Evolutionary conservation across 2,888 invertebrate species (phyloP).

Genomic region (Drosophila niveifrons): DNA sequence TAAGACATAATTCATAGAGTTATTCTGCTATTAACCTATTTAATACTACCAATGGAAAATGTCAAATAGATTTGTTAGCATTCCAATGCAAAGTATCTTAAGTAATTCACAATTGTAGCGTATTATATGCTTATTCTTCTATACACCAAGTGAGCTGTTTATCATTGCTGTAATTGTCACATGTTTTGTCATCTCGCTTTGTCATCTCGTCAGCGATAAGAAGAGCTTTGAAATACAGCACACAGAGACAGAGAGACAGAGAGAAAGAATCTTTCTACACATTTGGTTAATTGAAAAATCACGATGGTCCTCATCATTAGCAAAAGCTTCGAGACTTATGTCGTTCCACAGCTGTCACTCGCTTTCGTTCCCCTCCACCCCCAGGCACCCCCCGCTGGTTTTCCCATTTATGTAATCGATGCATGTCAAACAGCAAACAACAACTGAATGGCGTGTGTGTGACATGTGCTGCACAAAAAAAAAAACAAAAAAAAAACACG

Average conservation of each 20-base stretch:
- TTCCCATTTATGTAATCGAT: slow-evolving; percentile 75
- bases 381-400: slow-evolving; percentile 6
- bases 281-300: slow-evolving; percentile 78
- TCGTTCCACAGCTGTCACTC: slow-evolving; percentile 44
- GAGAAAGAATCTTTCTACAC: slow-evolving; percentile 47
- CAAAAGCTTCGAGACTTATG: slow-evolving; percentile 77
- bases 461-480: slow-evolving; percentile 50
- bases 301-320: slow-evolving; percentile 77
- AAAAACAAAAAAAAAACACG: slow-evolving; percentile 56
- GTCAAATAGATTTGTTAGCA: not conserved
- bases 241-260: too few relatives aligned
- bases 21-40: too few relatives aligned
- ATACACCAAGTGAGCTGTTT: not conserved
- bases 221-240: slow-evolving; percentile 23
- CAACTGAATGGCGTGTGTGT: slow-evolving; percentile 49
- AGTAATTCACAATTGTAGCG: slow-evolving; percentile 1
- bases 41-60: not conserved
- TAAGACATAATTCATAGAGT: not conserved
- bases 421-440: slow-evolving; percentile 75
- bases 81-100: not conserved
- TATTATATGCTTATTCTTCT: not conserved
- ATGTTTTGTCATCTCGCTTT: slow-evolving; percentile 17
- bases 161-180: slow-evolving; percentile 2
- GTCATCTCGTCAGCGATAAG: slow-evolving; percentile 12
- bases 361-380: not conserved